Base-by-base conservation (phyloP, 2,797 vertebrate genomes). In the Pitangus sulphuratus region DNA sequence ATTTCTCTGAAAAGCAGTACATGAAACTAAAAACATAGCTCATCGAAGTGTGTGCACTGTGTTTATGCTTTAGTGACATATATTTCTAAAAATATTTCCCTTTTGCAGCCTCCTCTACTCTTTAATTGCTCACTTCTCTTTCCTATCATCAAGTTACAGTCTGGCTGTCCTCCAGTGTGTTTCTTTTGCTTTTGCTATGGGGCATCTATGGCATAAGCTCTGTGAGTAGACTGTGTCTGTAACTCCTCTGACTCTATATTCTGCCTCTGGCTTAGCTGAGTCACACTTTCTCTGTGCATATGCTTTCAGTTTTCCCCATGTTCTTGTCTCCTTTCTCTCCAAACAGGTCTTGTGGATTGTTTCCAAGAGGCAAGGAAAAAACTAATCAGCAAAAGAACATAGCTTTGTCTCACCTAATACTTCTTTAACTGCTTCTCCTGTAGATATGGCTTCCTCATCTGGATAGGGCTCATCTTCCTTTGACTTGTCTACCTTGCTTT, bases 61-160 rank as follows among this genome's bases (percentile, higher is more conserved):
- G 1, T 70, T 89, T 77, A 31, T 82, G n/a, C 53, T 56, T 90
- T 64, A 77, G 70, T 22, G 8, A 80, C 75, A 65, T 12, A 50
- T 0, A 15, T 53, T 70, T 92, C 87, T 92, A 91, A 92, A 97
- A 83, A 87, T 60, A 91, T 40, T 92, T 95, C 35, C 26, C 15
- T 88, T 82, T 57, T 93, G n/a, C 76, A 91, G 45, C 18, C 37
- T 87, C 24, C 31, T 80, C n/a, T 89, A 13, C 56, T 65, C 57
- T 95, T 51, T 95, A 91, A 93, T 97, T 91, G 76, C 54, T 92
- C 69, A 57, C 37, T 93, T 89, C 24, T 89, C 68, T 79, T 75
- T 87, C 76, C 75, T 93, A 50, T 83, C 87, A 92, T 95, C 61
- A 90, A 45, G 65, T 61, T 84, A n/a, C 64, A 83, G 42, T 45